Conservation (phyloP, 2,797 vertebrate species). For the Chelidonichthys spinosus region DNA sequence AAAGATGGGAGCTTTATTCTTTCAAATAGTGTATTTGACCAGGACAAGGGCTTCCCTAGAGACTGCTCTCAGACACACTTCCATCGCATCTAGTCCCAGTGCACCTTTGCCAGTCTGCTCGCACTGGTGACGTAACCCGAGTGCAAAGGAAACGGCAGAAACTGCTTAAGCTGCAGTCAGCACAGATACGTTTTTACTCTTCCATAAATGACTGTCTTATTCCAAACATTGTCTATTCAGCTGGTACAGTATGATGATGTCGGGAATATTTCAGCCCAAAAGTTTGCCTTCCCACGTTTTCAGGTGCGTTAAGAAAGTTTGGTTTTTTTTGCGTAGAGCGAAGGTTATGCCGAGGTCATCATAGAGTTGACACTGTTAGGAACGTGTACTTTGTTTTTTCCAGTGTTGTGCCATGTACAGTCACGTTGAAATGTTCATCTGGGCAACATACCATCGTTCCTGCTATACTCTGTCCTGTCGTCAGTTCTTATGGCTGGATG, state of each 20-base stretch:
- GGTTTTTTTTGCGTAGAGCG: conserved; percentile 51
- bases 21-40: conserved; percentile 59
- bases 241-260: conserved; percentile 35
- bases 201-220: conserved; percentile 51
- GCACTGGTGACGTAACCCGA: conserved; percentile 44
- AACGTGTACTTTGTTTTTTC: conserved; percentile 58
- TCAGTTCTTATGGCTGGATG: conserved; percentile 40
- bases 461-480: conserved; percentile 34
- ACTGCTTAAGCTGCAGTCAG: conserved; percentile 40
- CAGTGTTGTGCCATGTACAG: conserved; percentile 73
- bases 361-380: conserved; percentile 58
- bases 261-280: conserved; percentile 46
- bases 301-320: conserved; percentile 58
- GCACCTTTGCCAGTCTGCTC: conserved; percentile 50
- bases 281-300: conserved; percentile 66
- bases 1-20: conserved; percentile 38
- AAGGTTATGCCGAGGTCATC: conserved; percentile 49
- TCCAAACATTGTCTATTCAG: conserved; percentile 40
- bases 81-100: conserved; percentile 57
- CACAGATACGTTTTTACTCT: conserved; percentile 55
- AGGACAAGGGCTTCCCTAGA: conserved; percentile 72
- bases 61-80: conserved; percentile 71
- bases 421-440: conserved; percentile 52
- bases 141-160: conserved; percentile 53
- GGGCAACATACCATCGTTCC: conserved; percentile 32